Base-by-base conservation (phyloP, 2,888 invertebrate genomes). In the Halictus ligatus region DNA sequence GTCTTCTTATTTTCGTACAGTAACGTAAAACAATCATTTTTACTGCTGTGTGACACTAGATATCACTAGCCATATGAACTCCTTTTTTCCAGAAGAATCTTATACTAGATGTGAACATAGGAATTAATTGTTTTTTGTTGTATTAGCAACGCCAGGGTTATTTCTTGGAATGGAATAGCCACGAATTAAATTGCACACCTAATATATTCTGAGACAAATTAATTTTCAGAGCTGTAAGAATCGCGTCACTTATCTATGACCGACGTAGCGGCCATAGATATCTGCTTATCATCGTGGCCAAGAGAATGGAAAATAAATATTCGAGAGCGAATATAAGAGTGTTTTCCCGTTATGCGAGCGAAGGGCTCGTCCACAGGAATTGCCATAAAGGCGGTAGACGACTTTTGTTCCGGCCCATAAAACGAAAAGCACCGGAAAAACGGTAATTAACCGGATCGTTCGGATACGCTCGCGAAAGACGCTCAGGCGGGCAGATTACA, bases 361-460 rank as follows among this genome's bases (percentile, higher is more conserved):
- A 71, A 43, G n/a, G 12, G 12, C 21, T 71, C n/a, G 35, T 54
- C 54, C 7, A 54, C 25, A 3, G 78, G 54, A 54, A 71, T 71
- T 50, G 13, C 69, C 69, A 6, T 50, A 18, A 78, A 78, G 69
- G 50, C 71, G 50, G 54, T 40, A 18, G 50, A 21, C 40, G 50
- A n/a, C 69, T 60, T 48, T 54, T 40, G 25, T 25, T 2, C 29
- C 50, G 50, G 13, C 8, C 25, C 18, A 40, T 25, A n/a, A 71
- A 78, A 54, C n/a, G 69, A 71, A 35, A 64, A 71, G 35, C 54
- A 35, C 18, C 18, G 43, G 54, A 54, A 67, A 60, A 71, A 71
- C 35, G 40, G 71, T 54, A 78, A 78, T 78, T 78, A 54, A 50
- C 71, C 35, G 54, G 50, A 43, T 54, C 71, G 71, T 40, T 71